A percentile compares a stretch with the other conserved stretches of the same genome.
Conservation (phyloP, 2,113 vertebrate species). For the Delphinus delphis region DNA sequence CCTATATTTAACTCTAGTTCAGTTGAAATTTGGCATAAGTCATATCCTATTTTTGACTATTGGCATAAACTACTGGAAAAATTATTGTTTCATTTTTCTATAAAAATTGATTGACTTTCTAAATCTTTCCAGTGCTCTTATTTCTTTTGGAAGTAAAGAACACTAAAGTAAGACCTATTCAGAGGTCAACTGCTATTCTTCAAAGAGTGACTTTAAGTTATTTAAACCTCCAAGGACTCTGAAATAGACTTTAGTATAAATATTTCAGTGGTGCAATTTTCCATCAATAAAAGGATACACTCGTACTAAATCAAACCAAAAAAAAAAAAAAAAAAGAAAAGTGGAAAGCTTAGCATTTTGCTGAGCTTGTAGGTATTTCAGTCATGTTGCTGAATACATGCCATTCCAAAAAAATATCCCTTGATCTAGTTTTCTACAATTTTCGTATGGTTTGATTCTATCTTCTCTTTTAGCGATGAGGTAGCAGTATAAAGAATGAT, state of each 20-base stretch:
- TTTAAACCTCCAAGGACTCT: slow-evolving; percentile 25
- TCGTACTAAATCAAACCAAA: slow-evolving; percentile 51
- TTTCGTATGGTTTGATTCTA: background rate
- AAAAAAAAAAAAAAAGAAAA: background rate
- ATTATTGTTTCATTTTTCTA: slow-evolving; percentile 36
- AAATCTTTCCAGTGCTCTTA: background rate
- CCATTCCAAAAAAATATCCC: background rate
- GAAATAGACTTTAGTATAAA: slow-evolving; percentile 43
- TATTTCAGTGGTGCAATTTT: slow-evolving; percentile 24
- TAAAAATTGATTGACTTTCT: background rate
- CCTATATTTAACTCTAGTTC: background rate
- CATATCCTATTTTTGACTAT: background rate
- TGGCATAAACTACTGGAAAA: background rate
- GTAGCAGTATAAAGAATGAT: background rate
- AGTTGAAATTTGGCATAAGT: slow-evolving; percentile 31
- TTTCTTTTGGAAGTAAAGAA: slow-evolving; percentile 47
- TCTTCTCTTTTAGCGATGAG: slow-evolving; percentile 17
- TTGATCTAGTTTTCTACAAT: slow-evolving; percentile 29
- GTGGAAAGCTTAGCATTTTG: background rate
- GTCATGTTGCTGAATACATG: background rate
- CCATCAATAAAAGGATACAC: slow-evolving; percentile 32
- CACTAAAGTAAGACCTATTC: slow-evolving; percentile 27
- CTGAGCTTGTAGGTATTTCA: slow-evolving; percentile 28
- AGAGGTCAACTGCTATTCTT: slow-evolving; percentile 35
- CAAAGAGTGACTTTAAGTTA: slow-evolving; percentile 27